phyloP scores from a whole-genome alignment of 2,113 vertebrate species.

The Cryptotis parvus region DNA sequence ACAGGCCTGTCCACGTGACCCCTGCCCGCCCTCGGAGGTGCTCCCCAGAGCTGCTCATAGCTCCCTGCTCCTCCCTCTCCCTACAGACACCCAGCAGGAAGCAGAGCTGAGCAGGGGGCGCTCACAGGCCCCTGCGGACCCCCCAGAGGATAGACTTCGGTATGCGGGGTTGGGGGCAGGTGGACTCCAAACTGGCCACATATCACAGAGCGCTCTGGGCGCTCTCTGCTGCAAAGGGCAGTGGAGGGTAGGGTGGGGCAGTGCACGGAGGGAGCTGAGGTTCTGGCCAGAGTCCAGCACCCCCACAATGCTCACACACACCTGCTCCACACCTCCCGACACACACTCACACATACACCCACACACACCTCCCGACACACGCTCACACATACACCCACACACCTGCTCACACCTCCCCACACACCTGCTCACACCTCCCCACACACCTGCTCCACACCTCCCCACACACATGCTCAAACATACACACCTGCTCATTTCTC shows the following conservation, averaged over 20 bases:
- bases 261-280: neutral
- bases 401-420: neutral
- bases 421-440: neutral
- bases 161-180: neutral
- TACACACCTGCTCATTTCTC: no score
- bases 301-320: rapidly evolving
- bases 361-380: neutral
- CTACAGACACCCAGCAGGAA: slow-evolving; percentile 19
- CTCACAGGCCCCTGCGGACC: neutral
- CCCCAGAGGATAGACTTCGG: neutral
- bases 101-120: rapidly evolving
- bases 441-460: neutral
- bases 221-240: neutral
- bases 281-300: neutral
- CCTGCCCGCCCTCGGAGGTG: neutral
- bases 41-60: neutral
- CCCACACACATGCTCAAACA: neutral
- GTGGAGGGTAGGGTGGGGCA: no score
- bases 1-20: neutral
- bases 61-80: neutral
- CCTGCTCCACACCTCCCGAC: neutral
- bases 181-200: no score
- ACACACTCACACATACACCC: no score
- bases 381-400: neutral
- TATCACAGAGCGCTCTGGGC: rapidly evolving